These are phyloP conservation scores for Spizaetus ornatus DNA, from an alignment of 2,113 vertebrate species.

Conservation along the genomic window DNA sequence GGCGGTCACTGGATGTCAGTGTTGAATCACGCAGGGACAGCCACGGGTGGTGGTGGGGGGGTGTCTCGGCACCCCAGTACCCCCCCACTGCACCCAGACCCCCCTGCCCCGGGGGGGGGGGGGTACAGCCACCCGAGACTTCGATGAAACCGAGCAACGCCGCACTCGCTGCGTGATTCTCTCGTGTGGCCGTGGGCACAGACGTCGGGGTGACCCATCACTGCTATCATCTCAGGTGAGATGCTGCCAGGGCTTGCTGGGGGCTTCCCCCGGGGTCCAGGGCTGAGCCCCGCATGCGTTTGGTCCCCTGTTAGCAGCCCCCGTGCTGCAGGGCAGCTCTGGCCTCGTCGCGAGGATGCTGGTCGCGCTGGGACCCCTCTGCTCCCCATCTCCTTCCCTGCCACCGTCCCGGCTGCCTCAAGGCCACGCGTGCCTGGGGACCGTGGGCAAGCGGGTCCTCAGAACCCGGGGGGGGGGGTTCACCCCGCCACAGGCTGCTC, in stretches of 20 bases:
- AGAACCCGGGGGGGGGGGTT: no score
- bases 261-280: not conserved
- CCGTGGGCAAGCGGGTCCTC: no score
- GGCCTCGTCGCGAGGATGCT: no score
- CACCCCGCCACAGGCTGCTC: not conserved
- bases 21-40: not conserved
- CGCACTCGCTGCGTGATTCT: fast-evolving
- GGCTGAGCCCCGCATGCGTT: not conserved
- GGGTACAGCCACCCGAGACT: fast-evolving
- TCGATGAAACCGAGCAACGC: fast-evolving
- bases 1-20: not conserved
- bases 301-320: no score
- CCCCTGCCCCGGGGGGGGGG: not conserved
- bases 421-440: no score
- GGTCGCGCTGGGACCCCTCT: no score
- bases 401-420: no score
- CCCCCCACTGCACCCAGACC: no score
- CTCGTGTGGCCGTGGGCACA: not conserved
- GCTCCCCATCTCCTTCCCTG: no score
- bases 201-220: not conserved
- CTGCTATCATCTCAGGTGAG: fast-evolving
- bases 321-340: no score
- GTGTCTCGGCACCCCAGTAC: not conserved
- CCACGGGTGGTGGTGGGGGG: not conserved
- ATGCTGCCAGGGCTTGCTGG: not conserved